phyloP scores from a whole-genome alignment of 2,797 vertebrate genomes.

The Calcarius lapponicus region DNA sequence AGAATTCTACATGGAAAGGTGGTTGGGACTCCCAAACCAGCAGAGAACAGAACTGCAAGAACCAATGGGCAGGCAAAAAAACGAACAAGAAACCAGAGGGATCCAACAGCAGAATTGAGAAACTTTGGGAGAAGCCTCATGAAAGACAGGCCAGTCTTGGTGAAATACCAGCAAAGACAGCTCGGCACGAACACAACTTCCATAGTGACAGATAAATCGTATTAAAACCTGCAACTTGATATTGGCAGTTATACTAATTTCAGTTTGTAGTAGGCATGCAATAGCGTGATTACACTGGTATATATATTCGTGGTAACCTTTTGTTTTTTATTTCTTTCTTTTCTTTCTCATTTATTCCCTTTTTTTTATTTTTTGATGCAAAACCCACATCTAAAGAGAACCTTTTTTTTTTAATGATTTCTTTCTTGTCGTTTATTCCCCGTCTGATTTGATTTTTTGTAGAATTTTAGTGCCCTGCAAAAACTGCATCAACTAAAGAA shows the following conservation, averaged over 20 bases:
- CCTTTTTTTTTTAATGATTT: too few species aligned
- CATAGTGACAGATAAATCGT: constrained; percentile 67
- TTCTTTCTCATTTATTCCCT: background rate
- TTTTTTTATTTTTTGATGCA: background rate
- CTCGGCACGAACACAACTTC: constrained; percentile 79
- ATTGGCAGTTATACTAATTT: constrained; percentile 74
- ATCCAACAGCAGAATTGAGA: constrained; percentile 57
- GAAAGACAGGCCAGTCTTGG: constrained; percentile 67
- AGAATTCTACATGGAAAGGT: background rate
- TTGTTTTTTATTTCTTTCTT: background rate
- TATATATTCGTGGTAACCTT: constrained; percentile 63
- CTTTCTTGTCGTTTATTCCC: too few species aligned
- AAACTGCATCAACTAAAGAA: too few species aligned
- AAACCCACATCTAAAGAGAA: background rate
- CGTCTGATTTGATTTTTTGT: too few species aligned
- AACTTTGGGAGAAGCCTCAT: constrained; percentile 69
- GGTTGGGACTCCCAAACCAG: constrained; percentile 17
- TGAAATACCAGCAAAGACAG: constrained; percentile 75
- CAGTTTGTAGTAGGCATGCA: constrained; percentile 82
- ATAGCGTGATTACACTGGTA: constrained; percentile 78
- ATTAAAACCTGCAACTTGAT: constrained; percentile 74
- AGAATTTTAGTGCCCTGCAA: too few species aligned
- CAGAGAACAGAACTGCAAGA: constrained; percentile 40
- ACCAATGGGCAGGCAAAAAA: constrained; percentile 37
- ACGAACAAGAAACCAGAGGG: constrained; percentile 37